Evolutionary conservation across 2,888 invertebrate genomes (phyloP), one percentile per base, ranked within the genome.

Genomic region (Panzeria rudis): DNA sequence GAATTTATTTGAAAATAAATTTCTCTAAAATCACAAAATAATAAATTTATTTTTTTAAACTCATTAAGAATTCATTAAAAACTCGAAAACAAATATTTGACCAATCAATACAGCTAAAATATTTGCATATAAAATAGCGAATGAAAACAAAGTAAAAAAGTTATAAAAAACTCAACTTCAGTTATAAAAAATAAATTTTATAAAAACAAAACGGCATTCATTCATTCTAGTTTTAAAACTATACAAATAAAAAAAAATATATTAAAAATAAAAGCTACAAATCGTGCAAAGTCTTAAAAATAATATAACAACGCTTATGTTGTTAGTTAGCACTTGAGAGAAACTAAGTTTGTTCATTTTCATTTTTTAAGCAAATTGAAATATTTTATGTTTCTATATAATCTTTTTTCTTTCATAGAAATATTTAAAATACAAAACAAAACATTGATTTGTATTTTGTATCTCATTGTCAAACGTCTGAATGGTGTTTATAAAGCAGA

Each of bases 11-110:
- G 9, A 35, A 20, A 69, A 54, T 20, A n/a, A 54, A 71, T 78
- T 78, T 69, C 69, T 61, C 71, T 17, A 8, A 64, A 54, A 15
- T 9, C 23, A 54, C 13, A 56, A 23, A 52, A n/a, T 20, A 52
- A 54, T 7, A 62, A 25, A 32, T 52, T 38, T 54, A 52, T 44
- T 61, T 69, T 25, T 29, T 62, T 62, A 6, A 62, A 50, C 32
- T 83, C 71, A 83, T 77, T 76, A 76, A 56, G 20, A 76, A 82
- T 82, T 71, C 69, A 71, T 76, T 59, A 38, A 59, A 69, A 77
- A 38, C 29, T 8, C 1, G 17, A 59, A 44, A 23, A 72, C 32
- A 25, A 25, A 52, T 50, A 20, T 17, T 13, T 73, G 23, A 59
- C n/a, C n/a, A n/a, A n/a, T 29, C 77, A 35, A 35, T 66, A 44